Conservation (phyloP, 1,140 invertebrate genomes). For the Babylonia areolata region DNA sequence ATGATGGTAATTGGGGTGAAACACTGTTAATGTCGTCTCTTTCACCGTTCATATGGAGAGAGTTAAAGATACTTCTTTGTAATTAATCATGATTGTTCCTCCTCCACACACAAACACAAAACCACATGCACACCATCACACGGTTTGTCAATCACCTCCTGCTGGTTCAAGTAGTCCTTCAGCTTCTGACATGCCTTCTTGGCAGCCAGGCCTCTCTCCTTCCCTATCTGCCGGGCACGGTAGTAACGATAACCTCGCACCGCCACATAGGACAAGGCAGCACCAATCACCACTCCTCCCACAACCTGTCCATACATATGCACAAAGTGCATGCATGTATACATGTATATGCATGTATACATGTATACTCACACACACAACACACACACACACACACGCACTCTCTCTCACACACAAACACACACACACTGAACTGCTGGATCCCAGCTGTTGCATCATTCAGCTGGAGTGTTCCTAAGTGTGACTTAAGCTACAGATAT, state of each 20-base stretch:
- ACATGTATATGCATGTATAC: slow-evolving; percentile 2
- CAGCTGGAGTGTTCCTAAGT: no score
- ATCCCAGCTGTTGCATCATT: no score
- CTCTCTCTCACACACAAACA: no score
- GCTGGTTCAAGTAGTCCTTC: not conserved
- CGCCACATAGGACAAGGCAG: not conserved
- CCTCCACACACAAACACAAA: not conserved
- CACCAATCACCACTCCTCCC: not conserved
- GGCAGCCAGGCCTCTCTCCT: slow-evolving; percentile 16
- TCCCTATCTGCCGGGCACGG: not conserved
- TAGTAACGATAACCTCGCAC: slow-evolving; percentile 27
- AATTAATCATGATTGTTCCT: no score
- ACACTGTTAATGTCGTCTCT: no score
- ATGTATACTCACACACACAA: no score
- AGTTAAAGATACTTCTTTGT: no score
- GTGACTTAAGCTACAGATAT: no score
- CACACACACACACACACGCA: no score
- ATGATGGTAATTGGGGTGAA: no score
- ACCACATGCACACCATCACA: not conserved
- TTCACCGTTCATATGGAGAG: no score
- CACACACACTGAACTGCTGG: no score
- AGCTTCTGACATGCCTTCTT: not conserved
- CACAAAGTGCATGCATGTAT: not conserved
- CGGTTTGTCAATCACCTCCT: not conserved
- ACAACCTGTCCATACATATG: not conserved